These are phyloP conservation scores for Tursiops truncatus DNA, from an alignment of 2,113 vertebrate species.

Conservation along the genomic window DNA sequence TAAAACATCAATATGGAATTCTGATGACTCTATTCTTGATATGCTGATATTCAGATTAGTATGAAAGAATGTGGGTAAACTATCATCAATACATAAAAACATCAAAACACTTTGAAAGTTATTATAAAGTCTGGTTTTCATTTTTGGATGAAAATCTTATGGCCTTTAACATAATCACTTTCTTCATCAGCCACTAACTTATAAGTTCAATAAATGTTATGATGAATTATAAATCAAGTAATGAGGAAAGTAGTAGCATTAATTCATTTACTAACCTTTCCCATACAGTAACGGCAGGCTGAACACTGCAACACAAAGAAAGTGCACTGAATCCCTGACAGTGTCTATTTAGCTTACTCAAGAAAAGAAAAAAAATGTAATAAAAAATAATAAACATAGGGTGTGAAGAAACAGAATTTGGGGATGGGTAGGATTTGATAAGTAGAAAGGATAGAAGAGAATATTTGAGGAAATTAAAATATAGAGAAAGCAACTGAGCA, in stretches of 20 bases:
- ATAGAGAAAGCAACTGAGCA: not conserved
- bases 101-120: not conserved
- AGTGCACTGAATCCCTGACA: not conserved
- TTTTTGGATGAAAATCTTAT: not conserved
- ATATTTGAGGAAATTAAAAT: not conserved
- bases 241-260: not conserved
- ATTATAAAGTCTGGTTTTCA: not conserved
- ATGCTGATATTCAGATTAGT: not conserved
- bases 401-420: not conserved
- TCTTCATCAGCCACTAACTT: not conserved
- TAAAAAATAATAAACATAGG: not conserved
- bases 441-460: not conserved
- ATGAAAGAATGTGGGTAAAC: not conserved
- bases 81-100: not conserved
- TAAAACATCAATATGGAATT: not conserved
- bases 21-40: not conserved
- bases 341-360: not conserved
- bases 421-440: not conserved
- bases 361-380: not conserved
- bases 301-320: not conserved
- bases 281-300: fast-evolving
- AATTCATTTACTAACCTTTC: not conserved
- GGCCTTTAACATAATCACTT: not conserved
- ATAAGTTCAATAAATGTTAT: not conserved
- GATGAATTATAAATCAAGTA: not conserved